Conservation (phyloP, 2,888 invertebrate genomes). For the Brenthis daphne region DNA sequence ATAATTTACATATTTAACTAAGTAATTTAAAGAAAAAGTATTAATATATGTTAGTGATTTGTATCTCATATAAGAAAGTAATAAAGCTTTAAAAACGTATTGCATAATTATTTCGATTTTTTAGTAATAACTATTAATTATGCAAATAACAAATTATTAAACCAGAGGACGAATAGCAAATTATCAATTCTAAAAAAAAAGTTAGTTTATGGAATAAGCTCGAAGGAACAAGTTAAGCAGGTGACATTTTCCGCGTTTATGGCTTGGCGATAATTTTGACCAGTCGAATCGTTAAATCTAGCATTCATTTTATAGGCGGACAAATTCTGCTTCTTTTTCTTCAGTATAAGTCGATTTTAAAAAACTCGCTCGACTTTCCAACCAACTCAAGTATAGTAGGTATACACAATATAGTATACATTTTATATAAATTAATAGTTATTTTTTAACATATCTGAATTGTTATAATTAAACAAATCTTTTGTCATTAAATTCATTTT, state of each 20-base stretch:
- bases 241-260: conserved; percentile 27
- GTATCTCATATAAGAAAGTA: neutral
- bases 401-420: too few relatives aligned
- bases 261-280: conserved; percentile 6
- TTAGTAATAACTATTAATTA: neutral
- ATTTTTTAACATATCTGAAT: too few relatives aligned
- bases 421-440: too few relatives aligned
- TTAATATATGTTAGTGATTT: neutral
- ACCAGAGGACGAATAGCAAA: conserved; percentile 8
- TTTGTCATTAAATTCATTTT: too few relatives aligned
- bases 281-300: conserved; percentile 1
- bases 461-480: too few relatives aligned
- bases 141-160: conserved; percentile 2
- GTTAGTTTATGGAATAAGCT: conserved; percentile 17
- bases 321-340: conserved; percentile 3
- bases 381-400: too few relatives aligned
- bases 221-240: conserved; percentile 22
- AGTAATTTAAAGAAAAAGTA: conserved; percentile 3
- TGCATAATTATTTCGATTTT: too few relatives aligned
- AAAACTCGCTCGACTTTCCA: neutral
- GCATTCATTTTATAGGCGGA: neutral
- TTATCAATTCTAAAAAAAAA: conserved; percentile 11
- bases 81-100: neutral
- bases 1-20: neutral
- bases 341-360: neutral